These are phyloP conservation scores for Chrysomela aeneicollis DNA, from an alignment of 2,888 invertebrate species.

Conservation along the genomic window DNA sequence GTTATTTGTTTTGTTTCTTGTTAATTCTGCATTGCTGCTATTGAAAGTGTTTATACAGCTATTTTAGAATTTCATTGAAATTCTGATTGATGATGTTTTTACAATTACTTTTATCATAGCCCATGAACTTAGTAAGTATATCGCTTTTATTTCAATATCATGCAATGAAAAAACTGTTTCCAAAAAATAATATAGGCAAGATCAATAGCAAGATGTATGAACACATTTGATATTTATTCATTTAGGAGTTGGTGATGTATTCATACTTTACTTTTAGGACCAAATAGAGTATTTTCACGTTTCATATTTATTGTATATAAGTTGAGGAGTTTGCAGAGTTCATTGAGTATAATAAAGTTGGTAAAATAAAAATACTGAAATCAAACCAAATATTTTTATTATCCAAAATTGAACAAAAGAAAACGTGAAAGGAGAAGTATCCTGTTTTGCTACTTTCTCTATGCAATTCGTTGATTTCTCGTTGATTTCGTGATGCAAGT, in stretches of 20 bases:
- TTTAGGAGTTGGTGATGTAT: constrained; percentile 47
- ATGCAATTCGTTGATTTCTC: no score
- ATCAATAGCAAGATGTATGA: constrained; percentile 14
- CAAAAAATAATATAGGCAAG: background rate
- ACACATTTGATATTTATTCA: constrained; percentile 29
- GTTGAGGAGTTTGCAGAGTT: constrained; percentile 41
- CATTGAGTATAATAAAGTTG: constrained; percentile 41
- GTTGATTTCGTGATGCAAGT: no score
- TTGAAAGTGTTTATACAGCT: constrained; percentile 13
- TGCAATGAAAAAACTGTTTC: background rate
- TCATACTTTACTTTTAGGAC: constrained; percentile 56
- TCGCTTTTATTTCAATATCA: no score
- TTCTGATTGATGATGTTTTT: background rate
- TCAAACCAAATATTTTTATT: constrained; percentile 9
- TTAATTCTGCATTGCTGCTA: constrained; percentile 45
- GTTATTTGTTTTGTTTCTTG: constrained; percentile 45
- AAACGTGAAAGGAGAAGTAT: no score
- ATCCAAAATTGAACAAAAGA: no score
- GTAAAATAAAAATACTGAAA: constrained; percentile 36
- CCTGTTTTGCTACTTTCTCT: no score
- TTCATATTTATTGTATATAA: constrained; percentile 53
- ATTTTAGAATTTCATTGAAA: background rate
- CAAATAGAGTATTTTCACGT: constrained; percentile 55
- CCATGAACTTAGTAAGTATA: no score
- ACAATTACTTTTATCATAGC: no score